A percentile compares a stretch with the other conserved stretches of the same genome.
Conservation (phyloP, 2,113 vertebrate species). For the Rhynchomys soricoides region DNA sequence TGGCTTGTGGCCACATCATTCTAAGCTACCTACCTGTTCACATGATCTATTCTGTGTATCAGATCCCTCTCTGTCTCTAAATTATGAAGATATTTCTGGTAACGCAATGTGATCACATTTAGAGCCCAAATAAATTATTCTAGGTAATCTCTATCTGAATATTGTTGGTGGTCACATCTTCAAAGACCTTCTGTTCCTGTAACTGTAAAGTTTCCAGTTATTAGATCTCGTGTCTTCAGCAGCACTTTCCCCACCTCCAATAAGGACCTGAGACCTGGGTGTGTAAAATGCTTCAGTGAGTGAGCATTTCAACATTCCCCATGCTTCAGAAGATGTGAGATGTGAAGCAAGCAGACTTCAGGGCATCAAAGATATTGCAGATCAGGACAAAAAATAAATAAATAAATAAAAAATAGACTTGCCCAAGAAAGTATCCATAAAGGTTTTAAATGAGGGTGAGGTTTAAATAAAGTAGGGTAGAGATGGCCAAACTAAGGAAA, state of each 20-base stretch:
- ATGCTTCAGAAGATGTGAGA: not conserved
- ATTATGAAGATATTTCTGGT: not conserved
- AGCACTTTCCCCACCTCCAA: not conserved
- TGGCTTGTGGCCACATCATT: not conserved
- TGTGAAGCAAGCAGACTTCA: not conserved
- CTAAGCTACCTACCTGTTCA: not conserved
- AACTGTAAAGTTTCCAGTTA: not conserved
- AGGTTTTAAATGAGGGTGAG: not conserved
- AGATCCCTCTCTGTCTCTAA: not conserved
- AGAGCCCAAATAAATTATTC: not conserved
- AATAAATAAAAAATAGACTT: not conserved
- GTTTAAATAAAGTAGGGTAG: not conserved
- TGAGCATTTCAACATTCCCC: not conserved
- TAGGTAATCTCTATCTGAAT: conserved; percentile 11
- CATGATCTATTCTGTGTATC: not conserved
- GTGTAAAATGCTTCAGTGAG: not conserved
- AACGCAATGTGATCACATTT: not conserved
- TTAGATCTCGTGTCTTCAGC: not conserved
- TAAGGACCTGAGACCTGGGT: not conserved
- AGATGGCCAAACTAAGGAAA: not conserved
- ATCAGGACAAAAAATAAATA: not conserved
- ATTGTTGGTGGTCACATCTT: not conserved
- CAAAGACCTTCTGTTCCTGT: not conserved
- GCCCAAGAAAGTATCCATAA: not conserved
- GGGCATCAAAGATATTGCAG: not conserved